Evolutionary conservation across 1,140 invertebrate species (phyloP).

Genomic region (Planococcus citri): DNA sequence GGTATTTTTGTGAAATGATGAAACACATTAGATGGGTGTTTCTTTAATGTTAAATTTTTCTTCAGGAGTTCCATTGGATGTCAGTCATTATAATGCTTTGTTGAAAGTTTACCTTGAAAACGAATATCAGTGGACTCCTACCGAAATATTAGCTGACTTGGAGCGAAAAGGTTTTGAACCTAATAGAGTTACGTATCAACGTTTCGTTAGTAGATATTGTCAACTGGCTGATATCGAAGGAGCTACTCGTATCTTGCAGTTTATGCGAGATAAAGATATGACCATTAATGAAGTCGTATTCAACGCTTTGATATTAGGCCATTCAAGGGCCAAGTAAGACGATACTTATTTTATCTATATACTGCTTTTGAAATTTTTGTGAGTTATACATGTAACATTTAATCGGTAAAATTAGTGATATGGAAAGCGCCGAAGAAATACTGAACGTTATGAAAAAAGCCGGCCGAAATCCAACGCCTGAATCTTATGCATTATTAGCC

Average conservation of each 20-base stretch:
- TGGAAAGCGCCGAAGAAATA: conserved; percentile 62
- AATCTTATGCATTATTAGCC: conserved; percentile 59
- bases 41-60: conserved; percentile 8
- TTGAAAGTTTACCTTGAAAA: conserved; percentile 72
- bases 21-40: not conserved
- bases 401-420: conserved; percentile 47
- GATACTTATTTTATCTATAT: too few relatives aligned
- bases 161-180: conserved; percentile 59
- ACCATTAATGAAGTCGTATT: conserved; percentile 67
- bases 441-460: conserved; percentile 61
- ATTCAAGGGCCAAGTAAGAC: conserved; percentile 54
- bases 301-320: conserved; percentile 67
- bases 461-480: conserved; percentile 53
- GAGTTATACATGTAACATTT: too few relatives aligned
- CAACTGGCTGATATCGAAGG: conserved; percentile 68
- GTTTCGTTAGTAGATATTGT: conserved; percentile 62
- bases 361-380: too few relatives aligned
- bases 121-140: conserved; percentile 61
- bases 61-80: conserved; percentile 56
- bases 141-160: conserved; percentile 57
- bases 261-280: conserved; percentile 62
- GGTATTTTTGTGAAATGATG: not conserved
- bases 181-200: conserved; percentile 71
- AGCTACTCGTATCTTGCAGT: conserved; percentile 64
- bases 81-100: conserved; percentile 75